phyloP scores from a whole-genome alignment of 1,140 invertebrate genomes.

The Eriosoma lanigerum region DNA sequence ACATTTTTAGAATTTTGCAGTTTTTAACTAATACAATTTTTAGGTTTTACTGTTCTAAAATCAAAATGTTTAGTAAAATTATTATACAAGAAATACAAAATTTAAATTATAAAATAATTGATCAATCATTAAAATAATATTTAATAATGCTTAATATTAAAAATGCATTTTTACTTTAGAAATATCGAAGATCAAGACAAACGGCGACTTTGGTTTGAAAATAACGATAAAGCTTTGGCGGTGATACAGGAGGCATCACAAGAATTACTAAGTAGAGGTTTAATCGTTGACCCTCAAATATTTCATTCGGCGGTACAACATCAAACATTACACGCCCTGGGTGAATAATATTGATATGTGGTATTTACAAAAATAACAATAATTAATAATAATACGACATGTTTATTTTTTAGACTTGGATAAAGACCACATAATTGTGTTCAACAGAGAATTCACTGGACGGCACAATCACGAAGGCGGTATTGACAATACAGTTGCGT shows the following conservation, averaged over 20 bases:
- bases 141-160: too few species aligned
- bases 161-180: not conserved
- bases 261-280: conserved; percentile 52
- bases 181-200: not conserved
- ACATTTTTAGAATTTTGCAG: too few species aligned
- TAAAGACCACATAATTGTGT: conserved; percentile 58
- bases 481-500: conserved; percentile 55
- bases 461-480: conserved; percentile 53
- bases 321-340: conserved; percentile 58
- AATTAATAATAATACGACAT: not conserved
- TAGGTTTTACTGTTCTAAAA: too few species aligned
- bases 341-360: conserved; percentile 55
- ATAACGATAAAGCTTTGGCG: conserved; percentile 37
- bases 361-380: not conserved
- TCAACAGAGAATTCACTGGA: conserved; percentile 57
- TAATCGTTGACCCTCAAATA: conserved; percentile 54
- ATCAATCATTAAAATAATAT: too few species aligned
- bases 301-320: conserved; percentile 58
- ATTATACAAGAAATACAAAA: too few species aligned
- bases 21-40: too few species aligned
- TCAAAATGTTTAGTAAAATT: too few species aligned
- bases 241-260: conserved; percentile 52
- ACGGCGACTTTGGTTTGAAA: not conserved
- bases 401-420: conserved; percentile 56
- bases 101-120: too few species aligned